phyloP scores from a whole-genome alignment of 2,888 invertebrate species.

The Aspidiotus rigidus region DNA sequence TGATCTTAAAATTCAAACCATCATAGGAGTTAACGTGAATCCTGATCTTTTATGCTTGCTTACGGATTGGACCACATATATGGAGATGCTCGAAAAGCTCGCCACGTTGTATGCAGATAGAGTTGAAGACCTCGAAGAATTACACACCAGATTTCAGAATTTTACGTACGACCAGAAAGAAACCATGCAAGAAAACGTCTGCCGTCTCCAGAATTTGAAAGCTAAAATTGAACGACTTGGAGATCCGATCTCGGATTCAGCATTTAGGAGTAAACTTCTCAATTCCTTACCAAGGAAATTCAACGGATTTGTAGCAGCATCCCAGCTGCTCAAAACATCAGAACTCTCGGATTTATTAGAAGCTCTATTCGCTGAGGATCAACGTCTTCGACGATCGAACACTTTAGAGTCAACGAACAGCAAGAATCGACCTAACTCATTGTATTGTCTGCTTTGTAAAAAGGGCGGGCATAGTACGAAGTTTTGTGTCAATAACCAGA shows the following conservation, averaged over 20 bases:
- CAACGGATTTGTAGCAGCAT: background rate
- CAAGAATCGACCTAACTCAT: background rate
- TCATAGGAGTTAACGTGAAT: background rate
- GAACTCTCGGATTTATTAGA: background rate
- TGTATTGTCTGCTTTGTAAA: background rate
- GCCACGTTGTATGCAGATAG: background rate
- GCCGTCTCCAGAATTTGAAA: background rate
- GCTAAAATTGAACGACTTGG: background rate
- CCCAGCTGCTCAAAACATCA: background rate
- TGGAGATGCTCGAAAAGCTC: background rate
- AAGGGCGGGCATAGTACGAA: background rate
- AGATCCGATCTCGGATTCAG: background rate
- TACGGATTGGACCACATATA: background rate
- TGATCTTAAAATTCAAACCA: background rate
- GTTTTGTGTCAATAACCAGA: background rate
- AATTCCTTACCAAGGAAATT: background rate
- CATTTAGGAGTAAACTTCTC: background rate
- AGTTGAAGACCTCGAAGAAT: background rate
- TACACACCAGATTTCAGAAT: background rate
- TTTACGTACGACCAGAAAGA: background rate
- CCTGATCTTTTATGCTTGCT: background rate
- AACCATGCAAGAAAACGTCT: background rate
- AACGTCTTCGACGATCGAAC: background rate
- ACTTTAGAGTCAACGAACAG: background rate
- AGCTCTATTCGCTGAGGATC: background rate